A percentile compares a stretch with the other conserved stretches of the same genome.
Conservation (phyloP, 2,113 vertebrate genomes). For the Microcebus lehilahytsara region DNA sequence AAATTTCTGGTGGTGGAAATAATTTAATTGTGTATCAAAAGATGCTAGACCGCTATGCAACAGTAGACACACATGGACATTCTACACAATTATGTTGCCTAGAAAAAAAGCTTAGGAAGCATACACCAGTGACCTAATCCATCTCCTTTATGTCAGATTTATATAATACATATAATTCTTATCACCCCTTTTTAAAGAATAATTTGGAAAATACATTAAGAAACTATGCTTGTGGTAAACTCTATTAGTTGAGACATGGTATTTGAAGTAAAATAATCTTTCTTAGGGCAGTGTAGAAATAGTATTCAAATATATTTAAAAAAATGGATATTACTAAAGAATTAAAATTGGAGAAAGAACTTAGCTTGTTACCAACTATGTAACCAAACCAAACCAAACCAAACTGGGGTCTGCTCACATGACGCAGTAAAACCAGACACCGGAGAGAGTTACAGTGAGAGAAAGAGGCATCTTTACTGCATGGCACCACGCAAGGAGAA, state of each 20-base stretch:
- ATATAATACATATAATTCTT: not conserved
- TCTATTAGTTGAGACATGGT: not conserved
- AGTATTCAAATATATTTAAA: not conserved
- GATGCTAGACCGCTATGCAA: not conserved
- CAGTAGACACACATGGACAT: not conserved
- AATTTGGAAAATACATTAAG: not conserved
- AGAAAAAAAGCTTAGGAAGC: not conserved
- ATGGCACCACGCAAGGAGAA: no score
- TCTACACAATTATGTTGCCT: not conserved
- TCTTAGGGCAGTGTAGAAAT: not conserved
- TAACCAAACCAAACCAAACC: no score
- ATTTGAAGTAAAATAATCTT: slow-evolving; percentile 23
- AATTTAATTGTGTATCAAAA: not conserved
- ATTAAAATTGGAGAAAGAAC: slow-evolving; percentile 7
- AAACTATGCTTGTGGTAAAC: not conserved
- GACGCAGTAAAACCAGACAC: no score
- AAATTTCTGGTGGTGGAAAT: not conserved
- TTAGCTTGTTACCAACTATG: not conserved
- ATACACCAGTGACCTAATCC: not conserved
- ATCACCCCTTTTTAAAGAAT: not conserved
- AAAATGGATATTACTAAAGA: slow-evolving; percentile 8
- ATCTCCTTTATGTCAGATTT: not conserved
- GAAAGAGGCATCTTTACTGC: no score
- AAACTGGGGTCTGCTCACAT: no score
- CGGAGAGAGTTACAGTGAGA: no score